A percentile compares a stretch with the other conserved stretches of the same genome.
These are phyloP conservation scores for Habrosyne pyritoides DNA, from an alignment of 2,888 invertebrate genomes.

Conservation along the genomic window DNA sequence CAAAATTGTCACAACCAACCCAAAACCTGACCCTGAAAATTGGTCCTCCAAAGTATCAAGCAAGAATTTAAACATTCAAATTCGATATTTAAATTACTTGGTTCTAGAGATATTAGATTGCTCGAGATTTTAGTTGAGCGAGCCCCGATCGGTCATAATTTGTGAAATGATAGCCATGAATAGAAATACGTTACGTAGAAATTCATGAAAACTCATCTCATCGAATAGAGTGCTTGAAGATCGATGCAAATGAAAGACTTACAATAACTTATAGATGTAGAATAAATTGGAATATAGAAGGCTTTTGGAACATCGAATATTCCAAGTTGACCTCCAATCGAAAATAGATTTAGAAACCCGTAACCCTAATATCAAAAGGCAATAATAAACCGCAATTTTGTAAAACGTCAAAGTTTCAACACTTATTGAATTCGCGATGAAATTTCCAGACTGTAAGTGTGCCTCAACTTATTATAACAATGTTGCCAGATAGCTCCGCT, in stretches of 20 bases:
- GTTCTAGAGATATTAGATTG: neutral
- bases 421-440: constrained; percentile 1
- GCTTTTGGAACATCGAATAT: neutral
- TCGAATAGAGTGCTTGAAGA: neutral
- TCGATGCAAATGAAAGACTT: neutral
- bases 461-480: neutral
- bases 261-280: neutral
- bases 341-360: neutral
- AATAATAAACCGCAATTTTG: neutral
- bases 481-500: neutral
- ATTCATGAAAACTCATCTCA: neutral
- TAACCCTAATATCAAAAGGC: no score
- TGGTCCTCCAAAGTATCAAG: no score
- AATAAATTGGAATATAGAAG: neutral
- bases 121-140: neutral
- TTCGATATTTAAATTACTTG: no score
- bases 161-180: neutral
- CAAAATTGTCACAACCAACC: no score
- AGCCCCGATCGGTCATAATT: neutral
- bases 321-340: neutral
- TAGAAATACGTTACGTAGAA: neutral
- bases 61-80: no score
- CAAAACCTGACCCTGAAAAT: no score
- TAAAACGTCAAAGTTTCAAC: neutral
- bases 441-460: constrained; percentile 1